phyloP scores from a whole-genome alignment of 1,140 invertebrate genomes.

The Leptoteleia sp. region DNA sequence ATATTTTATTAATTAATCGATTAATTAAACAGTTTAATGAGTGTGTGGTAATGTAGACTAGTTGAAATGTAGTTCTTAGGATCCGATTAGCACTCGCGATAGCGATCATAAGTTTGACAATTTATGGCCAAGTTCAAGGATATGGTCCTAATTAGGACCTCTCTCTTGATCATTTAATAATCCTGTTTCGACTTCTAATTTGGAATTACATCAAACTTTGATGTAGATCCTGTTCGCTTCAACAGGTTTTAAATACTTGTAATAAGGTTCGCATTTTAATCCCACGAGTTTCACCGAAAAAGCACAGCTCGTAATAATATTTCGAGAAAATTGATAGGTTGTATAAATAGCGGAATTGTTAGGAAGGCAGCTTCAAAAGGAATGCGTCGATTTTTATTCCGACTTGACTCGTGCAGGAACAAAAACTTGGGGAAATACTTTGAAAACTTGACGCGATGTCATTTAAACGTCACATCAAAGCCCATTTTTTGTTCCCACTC shows the following conservation, averaged over 20 bases:
- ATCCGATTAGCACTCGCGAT: conserved; percentile 38
- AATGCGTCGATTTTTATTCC: too few relatives aligned
- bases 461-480: conserved; percentile 6
- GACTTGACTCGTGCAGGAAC: too few relatives aligned
- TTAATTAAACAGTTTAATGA: conserved; percentile 43
- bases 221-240: conserved; percentile 29
- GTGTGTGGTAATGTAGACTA: conserved; percentile 23
- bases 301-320: background rate
- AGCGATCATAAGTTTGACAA: conserved; percentile 17
- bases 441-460: conserved; percentile 5
- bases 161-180: conserved; percentile 44
- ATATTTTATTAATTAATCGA: conserved; percentile 21
- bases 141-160: conserved; percentile 45
- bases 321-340: too few relatives aligned
- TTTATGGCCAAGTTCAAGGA: conserved; percentile 39
- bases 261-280: conserved; percentile 27
- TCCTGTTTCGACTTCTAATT: conserved; percentile 51
- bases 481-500: conserved; percentile 14
- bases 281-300: conserved; percentile 6
- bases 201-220: conserved; percentile 45
- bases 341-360: too few relatives aligned
- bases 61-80: conserved; percentile 28
- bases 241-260: conserved; percentile 28
- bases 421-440: too few relatives aligned
- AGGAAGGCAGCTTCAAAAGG: too few relatives aligned